Base-by-base conservation (phyloP, 23 tunicate genomes). In the Diplosoma virens region DNA sequence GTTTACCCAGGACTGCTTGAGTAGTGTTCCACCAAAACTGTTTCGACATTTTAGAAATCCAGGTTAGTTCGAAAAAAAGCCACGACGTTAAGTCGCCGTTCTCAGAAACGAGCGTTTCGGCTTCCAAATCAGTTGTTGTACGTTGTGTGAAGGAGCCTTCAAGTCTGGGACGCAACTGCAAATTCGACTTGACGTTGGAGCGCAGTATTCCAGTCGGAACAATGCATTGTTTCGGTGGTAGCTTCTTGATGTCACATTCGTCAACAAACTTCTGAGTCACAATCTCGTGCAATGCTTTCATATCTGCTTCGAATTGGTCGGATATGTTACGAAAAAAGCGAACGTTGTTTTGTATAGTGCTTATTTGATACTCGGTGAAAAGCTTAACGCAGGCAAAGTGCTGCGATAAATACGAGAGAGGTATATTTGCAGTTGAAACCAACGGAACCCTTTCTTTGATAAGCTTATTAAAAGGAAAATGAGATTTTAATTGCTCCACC, bases 111-210 rank as follows among this genome's bases (percentile, higher is more conserved):
- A 33, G 68, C 30, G 23, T 36, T 9, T 76, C 54, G 2, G 17
- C 24, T 21, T 76, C 70, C 24, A 2, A 28, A 22, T 59, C 83
- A 35, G 9, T 59, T 25, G 32, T 18, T 14, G 33, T 52, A 28
- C 80, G 35, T 33, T 76, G 59, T 32, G 50, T 70, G 67, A 75
- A 87, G 4, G 95, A 72, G 2, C 95, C 95, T 30, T 55, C 77
- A 33, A 89, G 63, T 69, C 47, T 89, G 3, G 96, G 88, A 17
- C 83, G 32, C 22, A 61, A 67, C 60, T 76, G 7, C 16, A 87
- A 29, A 58, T 87, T 82, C n/a, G 95, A 81, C 46, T 58, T 76
- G 16, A 67, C 64, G 20, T 29, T 50, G 0, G 66, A 36, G 25
- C 77, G 63, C 30, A 85, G 58, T n/a, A 69, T 45, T 34, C 91